Base-by-base conservation (phyloP, 2,797 vertebrate genomes). In the Lagocephalus sceleratus region DNA sequence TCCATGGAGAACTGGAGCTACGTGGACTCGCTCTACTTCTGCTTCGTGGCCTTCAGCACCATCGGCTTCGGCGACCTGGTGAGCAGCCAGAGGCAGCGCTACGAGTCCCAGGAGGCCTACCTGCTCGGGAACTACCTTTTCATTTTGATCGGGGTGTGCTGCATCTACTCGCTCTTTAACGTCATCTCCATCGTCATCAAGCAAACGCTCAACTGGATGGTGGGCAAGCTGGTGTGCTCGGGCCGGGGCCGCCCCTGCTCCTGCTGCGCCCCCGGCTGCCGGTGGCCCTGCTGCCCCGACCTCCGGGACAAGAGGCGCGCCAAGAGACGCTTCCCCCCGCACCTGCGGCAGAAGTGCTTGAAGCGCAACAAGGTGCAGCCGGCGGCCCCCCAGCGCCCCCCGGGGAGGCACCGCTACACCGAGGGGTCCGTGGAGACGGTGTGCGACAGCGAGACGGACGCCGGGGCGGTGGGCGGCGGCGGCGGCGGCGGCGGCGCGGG, bases 1-100 rank as follows among this genome's bases (percentile, higher is more conserved):
- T 73, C 88, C 61, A 88, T 91, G 86, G 92, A 93, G 81, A 90
- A 87, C 83, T 93, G 92, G 92, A 89, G 86, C 77, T 93, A 92
- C 39, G 83, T 91, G 39, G 91, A 93, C 64, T 91, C 92, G 0
- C 82, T 93, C 1, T 93, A 93, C 74, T 93, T 93, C 71, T 93
- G 91, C 60, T 93, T 93, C 0, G 92, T 93, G 71, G 90, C 91
- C 48, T 93, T 93, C 82, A 92, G 91, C 84, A 93, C 92, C 67
- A 93, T 93, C 12, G 91, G 91, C 42, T 93, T 93, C 0, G 91
- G 92, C 42, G 91, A 93, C 79, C 68, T 92, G 57, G 92, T 93
- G 55, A 93, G 91, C 83, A 90, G 89, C 59, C 92, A 93, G 62
- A 77, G 84, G 16, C 82, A 86, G 47, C 78, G 57, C 25, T 92